phyloP scores from a whole-genome alignment of 2,113 vertebrate genomes.

The Calidris pugnax region DNA sequence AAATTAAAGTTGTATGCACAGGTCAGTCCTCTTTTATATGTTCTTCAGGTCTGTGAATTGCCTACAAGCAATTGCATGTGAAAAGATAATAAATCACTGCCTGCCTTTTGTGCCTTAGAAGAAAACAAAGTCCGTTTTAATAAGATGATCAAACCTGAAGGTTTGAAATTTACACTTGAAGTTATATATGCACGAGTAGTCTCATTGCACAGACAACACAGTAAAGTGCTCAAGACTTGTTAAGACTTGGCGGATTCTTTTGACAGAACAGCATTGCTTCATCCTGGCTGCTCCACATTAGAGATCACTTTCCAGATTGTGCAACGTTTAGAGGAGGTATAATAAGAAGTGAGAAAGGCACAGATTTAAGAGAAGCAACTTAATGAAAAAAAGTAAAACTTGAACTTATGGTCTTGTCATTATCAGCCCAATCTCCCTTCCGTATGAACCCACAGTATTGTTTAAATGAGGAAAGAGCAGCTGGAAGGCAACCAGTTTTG shows the following conservation, averaged over 20 bases:
- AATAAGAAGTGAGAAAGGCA: conserved; percentile 29
- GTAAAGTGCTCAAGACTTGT: not conserved
- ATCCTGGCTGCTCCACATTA: not conserved
- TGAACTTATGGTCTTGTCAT: conserved; percentile 9
- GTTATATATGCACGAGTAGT: not conserved
- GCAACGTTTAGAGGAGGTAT: not conserved
- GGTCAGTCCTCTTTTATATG: not conserved
- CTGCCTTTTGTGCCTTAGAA: not conserved
- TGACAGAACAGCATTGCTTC: not conserved
- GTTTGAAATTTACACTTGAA: conserved; percentile 1
- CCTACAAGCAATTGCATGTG: conserved; percentile 4
- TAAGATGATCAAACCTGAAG: not conserved
- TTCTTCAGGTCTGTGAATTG: not conserved
- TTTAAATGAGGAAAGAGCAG: conserved; percentile 47
- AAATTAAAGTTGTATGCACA: not conserved
- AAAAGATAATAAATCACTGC: conserved; percentile 32
- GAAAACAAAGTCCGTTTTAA: not conserved
- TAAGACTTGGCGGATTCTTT: not conserved
- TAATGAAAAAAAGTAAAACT: not conserved
- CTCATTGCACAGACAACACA: not conserved
- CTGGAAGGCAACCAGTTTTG: conserved; percentile 44
- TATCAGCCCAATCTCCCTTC: conserved; percentile 35
- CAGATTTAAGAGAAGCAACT: conserved; percentile 13
- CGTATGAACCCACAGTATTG: not conserved
- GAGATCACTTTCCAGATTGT: conserved; percentile 11